Evolutionary conservation across 2,888 invertebrate species (phyloP).

Genomic region (Allolobophora icterica): DNA sequence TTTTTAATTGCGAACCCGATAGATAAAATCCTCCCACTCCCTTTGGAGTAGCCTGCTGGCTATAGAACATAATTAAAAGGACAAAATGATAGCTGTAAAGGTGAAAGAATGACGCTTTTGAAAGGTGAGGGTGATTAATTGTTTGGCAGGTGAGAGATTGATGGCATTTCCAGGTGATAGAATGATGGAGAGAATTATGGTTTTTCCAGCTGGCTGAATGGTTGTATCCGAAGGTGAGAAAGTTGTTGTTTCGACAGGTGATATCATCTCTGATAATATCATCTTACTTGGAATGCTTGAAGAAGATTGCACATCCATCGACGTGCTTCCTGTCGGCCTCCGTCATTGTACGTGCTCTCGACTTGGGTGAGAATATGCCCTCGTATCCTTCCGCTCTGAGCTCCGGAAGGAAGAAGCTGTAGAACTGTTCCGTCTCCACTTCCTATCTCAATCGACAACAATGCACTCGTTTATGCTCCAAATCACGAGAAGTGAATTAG

Average conservation of each 20-base stretch:
- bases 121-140: too few relatives aligned
- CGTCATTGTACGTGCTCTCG: conserved; percentile 96
- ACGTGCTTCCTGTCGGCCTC: conserved; percentile 96
- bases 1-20: too few relatives aligned
- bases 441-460: conserved; percentile 73
- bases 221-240: neutral
- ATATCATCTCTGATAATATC: too few relatives aligned
- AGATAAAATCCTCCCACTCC: too few relatives aligned
- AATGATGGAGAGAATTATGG: too few relatives aligned
- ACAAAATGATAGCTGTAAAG: too few relatives aligned
- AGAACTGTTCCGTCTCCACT: conserved; percentile 98
- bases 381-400: conserved; percentile 83
- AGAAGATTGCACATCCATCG: conserved; percentile 99
- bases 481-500: neutral
- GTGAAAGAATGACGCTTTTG: too few relatives aligned
- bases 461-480: neutral
- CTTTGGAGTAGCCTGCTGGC: too few relatives aligned
- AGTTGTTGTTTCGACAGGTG: neutral
- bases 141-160: too few relatives aligned
- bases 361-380: conserved; percentile 97
- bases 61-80: too few relatives aligned
- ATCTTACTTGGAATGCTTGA: conserved; percentile 65
- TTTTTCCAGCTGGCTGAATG: too few relatives aligned
- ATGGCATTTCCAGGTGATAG: too few relatives aligned
- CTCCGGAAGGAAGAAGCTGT: conserved; percentile 93